phyloP scores from a whole-genome alignment of 2,797 vertebrate species.

The Sebastiscus albofasciatus region DNA sequence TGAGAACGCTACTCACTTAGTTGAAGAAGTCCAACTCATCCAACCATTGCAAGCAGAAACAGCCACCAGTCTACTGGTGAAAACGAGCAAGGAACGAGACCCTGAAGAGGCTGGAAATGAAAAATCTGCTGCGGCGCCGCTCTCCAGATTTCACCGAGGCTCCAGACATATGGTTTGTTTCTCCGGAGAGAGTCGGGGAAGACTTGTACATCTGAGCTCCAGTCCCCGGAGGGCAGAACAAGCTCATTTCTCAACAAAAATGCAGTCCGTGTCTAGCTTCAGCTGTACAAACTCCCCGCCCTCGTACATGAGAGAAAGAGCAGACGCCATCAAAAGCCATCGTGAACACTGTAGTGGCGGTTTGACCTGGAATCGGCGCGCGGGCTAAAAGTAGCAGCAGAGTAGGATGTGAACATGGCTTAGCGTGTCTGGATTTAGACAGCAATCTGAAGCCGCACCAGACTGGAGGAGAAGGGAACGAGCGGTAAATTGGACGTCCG shows the following conservation, averaged over 20 bases:
- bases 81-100: conserved; percentile 31
- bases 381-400: conserved; percentile 67
- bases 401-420: conserved; percentile 64
- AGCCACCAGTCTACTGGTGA: conserved; percentile 1
- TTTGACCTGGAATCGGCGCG: conserved; percentile 64
- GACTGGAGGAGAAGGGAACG: conserved; percentile 38
- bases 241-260: conserved; percentile 52
- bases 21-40: conserved; percentile 29
- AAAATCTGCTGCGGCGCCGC: conserved; percentile 40
- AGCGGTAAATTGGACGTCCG: conserved; percentile 61
- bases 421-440: conserved; percentile 70
- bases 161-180: conserved; percentile 61
- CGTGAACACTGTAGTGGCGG: conserved; percentile 13
- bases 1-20: conserved; percentile 17
- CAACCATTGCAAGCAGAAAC: conserved; percentile 13
- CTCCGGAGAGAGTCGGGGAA: conserved; percentile 51
- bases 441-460: conserved; percentile 57
- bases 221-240: conserved; percentile 41
- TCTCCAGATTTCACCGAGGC: conserved; percentile 52
- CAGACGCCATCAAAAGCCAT: conserved; percentile 22
- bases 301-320: conserved; percentile 8
- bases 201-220: conserved; percentile 50
- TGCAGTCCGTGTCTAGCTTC: conserved; percentile 24
- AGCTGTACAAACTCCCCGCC: conserved; percentile 42
- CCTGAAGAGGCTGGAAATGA: conserved; percentile 38